Conservation (phyloP, 1,140 invertebrate species). For the Colletes gigas region DNA sequence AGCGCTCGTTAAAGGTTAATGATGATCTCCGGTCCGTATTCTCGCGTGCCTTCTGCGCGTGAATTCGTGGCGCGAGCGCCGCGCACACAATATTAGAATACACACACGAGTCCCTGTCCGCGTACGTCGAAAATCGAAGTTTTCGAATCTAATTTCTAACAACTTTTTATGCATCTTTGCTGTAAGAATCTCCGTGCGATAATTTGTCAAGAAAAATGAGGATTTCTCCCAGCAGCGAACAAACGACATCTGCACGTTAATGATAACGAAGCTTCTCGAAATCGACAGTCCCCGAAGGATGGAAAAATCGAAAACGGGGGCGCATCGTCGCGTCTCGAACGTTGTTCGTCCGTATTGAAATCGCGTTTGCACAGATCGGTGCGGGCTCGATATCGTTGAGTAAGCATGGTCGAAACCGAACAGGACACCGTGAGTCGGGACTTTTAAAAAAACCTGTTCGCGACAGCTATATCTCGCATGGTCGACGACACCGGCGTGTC, state of each 20-base stretch:
- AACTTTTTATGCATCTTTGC: no score
- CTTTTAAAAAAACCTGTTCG: constrained; percentile 64
- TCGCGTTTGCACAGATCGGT: neutral
- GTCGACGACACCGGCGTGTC: constrained; percentile 38
- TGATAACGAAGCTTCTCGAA: no score
- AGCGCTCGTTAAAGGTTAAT: constrained; percentile 43
- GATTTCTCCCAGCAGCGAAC: no score
- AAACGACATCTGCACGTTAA: no score
- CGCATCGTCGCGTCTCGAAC: neutral
- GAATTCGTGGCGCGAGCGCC: constrained; percentile 20
- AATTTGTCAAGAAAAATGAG: no score
- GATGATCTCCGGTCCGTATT: neutral
- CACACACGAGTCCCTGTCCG: neutral
- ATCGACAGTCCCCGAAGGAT: no score
- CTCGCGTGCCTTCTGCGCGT: constrained; percentile 16
- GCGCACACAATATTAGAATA: constrained; percentile 25
- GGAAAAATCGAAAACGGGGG: no score
- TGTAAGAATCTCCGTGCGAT: no score
- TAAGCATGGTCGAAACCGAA: constrained; percentile 21
- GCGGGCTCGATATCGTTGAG: constrained; percentile 19
- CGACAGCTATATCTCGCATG: constrained; percentile 48
- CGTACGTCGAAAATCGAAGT: neutral
- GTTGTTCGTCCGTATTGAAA: no score
- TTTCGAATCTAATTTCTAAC: no score
- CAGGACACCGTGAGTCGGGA: constrained; percentile 27